phyloP scores from a whole-genome alignment of 2,888 invertebrate species.

The Phoenoteleia sp. region DNA sequence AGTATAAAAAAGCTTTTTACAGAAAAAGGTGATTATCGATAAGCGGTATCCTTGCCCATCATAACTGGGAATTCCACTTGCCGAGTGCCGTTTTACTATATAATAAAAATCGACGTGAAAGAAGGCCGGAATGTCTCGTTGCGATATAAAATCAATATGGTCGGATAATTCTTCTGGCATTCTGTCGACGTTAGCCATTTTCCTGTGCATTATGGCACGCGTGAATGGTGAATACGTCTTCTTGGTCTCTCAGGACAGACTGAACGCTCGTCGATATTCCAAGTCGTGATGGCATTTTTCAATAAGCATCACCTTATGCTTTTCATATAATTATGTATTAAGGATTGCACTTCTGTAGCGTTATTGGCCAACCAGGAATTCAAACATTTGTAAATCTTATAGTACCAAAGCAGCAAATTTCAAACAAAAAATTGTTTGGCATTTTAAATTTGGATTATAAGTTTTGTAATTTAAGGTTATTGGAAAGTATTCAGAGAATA shows the following conservation, averaged over 20 bases:
- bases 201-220: conserved; percentile 72
- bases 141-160: conserved; percentile 79
- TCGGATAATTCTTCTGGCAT: conserved; percentile 71
- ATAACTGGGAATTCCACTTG: conserved; percentile 17
- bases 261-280: conserved; percentile 78
- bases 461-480: too few relatives aligned
- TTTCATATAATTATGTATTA: conserved; percentile 7
- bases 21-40: too few relatives aligned
- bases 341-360: too few relatives aligned
- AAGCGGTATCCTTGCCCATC: conserved; percentile 5
- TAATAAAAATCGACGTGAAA: conserved; percentile 78
- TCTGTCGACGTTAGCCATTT: conserved; percentile 77
- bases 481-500: too few relatives aligned
- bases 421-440: too few relatives aligned
- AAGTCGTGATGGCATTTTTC: conserved; percentile 82
- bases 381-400: too few relatives aligned
- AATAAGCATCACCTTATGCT: conserved; percentile 76
- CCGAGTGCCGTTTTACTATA: conserved; percentile 64
- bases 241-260: conserved; percentile 30
- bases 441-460: too few relatives aligned
- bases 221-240: conserved; percentile 43
- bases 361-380: too few relatives aligned
- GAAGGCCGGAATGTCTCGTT: conserved; percentile 47
- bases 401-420: too few relatives aligned
- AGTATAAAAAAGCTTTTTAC: too few relatives aligned